A percentile compares a stretch with the other conserved stretches of the same genome.
phyloP scores from a whole-genome alignment of 92 coral and sea anemone species.

The Meandrina meandrites region DNA sequence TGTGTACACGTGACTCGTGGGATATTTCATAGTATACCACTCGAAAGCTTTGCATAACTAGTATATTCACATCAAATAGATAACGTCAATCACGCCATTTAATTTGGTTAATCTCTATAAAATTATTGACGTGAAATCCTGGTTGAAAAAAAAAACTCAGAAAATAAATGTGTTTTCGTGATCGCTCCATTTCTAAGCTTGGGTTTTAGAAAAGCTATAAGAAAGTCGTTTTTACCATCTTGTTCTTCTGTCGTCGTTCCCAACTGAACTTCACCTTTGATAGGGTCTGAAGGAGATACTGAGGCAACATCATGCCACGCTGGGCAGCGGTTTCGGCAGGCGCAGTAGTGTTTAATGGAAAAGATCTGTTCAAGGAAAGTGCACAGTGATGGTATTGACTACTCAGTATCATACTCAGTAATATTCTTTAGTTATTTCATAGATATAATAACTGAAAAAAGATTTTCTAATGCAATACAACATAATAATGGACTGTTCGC shows the following conservation, averaged over 20 bases:
- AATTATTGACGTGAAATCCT: too few species aligned
- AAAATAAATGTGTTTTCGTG: too few species aligned
- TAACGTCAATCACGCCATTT: background rate
- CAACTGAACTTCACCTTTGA: background rate
- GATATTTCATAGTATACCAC: too few species aligned
- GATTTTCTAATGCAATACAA: too few species aligned
- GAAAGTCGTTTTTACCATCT: background rate
- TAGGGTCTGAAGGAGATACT: background rate
- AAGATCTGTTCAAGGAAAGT: background rate
- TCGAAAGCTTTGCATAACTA: too few species aligned
- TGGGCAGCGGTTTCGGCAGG: conserved; percentile 10
- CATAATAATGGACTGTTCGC: too few species aligned
- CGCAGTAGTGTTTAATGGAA: conserved; percentile 17
- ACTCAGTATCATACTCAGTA: background rate
- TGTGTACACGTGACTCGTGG: too few species aligned
- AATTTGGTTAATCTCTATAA: too few species aligned
- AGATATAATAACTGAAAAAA: too few species aligned
- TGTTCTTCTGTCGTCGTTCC: background rate
- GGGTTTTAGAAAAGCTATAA: background rate
- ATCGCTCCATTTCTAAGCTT: background rate
- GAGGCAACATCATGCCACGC: background rate
- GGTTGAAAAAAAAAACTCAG: too few species aligned
- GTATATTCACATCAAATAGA: background rate
- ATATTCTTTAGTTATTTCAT: too few species aligned
- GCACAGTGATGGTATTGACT: background rate